These are phyloP conservation scores for Acinonyx jubatus DNA, from an alignment of 2,113 vertebrate species.

Conservation along the genomic window DNA sequence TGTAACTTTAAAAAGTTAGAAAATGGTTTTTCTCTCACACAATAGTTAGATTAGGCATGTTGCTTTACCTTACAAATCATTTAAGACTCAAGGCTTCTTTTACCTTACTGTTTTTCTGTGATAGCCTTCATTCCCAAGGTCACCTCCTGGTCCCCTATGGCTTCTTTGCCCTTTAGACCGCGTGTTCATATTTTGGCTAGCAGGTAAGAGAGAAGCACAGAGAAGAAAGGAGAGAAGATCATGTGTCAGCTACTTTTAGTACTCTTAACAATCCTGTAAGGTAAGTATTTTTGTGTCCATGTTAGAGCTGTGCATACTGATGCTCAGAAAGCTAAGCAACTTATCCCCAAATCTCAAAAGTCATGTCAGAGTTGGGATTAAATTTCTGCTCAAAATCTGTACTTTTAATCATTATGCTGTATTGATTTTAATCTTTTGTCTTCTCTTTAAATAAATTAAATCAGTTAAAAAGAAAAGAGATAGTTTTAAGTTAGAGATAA, in stretches of 20 bases:
- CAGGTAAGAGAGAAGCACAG: not conserved
- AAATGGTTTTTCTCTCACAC: not conserved
- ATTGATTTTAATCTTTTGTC: not conserved
- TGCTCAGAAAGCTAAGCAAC: not conserved
- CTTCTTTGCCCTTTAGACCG: not conserved
- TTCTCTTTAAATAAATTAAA: not conserved
- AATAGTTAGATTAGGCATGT: not conserved
- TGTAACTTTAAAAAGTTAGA: not conserved
- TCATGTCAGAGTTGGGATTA: not conserved
- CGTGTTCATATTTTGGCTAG: not conserved
- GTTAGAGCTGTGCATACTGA: not conserved
- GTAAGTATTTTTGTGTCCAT: not conserved
- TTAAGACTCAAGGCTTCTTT: not conserved
- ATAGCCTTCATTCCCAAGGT: not conserved
- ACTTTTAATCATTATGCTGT: not conserved
- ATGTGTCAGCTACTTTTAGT: not conserved
- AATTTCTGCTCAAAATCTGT: not conserved
- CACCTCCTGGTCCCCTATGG: not conserved
- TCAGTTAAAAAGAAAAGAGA: not conserved
- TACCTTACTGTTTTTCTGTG: not conserved
- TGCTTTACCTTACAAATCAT: not conserved
- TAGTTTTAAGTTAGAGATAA: not conserved
- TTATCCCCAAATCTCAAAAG: not conserved
- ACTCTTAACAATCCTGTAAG: not conserved
- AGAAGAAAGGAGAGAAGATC: not conserved